phyloP scores from a whole-genome alignment of 1,140 invertebrate genomes.

The Neotoxoptera formosana region DNA sequence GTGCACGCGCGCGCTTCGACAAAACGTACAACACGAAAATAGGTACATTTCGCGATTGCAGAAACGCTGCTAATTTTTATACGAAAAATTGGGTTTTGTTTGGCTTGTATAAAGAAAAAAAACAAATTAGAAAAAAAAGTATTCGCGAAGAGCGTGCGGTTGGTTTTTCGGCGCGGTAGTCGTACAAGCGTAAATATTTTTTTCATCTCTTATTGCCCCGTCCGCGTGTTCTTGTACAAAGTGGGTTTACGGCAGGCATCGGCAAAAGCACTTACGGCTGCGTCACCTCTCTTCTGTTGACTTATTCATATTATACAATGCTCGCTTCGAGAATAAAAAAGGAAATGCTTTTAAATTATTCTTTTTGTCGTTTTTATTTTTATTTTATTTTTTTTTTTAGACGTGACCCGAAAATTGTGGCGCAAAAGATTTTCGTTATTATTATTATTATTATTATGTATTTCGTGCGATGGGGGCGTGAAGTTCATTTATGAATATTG shows the following conservation, averaged over 20 bases:
- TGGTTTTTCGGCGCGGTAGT: background rate
- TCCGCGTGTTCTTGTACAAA: background rate
- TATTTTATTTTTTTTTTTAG: background rate
- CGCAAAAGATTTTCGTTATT: constrained; percentile 33
- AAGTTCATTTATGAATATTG: constrained; percentile 56
- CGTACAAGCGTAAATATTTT: background rate
- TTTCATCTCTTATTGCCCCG: background rate
- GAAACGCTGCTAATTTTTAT: background rate
- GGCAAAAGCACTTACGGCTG: constrained; percentile 41
- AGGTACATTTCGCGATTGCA: background rate
- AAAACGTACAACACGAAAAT: background rate
- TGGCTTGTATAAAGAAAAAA: background rate
- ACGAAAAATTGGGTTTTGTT: background rate
- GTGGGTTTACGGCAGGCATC: background rate
- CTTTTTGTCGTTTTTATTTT: constrained; percentile 52
- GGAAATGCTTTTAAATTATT: constrained; percentile 55
- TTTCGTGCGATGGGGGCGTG: background rate
- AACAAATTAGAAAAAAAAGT: background rate
- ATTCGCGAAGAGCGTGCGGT: background rate
- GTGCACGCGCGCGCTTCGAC: background rate
- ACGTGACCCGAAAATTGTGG: constrained; percentile 38
- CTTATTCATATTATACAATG: constrained; percentile 51
- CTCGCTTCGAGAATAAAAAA: constrained; percentile 12
- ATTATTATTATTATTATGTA: constrained; percentile 44
- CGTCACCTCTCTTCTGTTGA: constrained; percentile 45